Evolutionary conservation across 2,888 invertebrate species (phyloP).

Genomic region (Scelioninae gen. 1): DNA sequence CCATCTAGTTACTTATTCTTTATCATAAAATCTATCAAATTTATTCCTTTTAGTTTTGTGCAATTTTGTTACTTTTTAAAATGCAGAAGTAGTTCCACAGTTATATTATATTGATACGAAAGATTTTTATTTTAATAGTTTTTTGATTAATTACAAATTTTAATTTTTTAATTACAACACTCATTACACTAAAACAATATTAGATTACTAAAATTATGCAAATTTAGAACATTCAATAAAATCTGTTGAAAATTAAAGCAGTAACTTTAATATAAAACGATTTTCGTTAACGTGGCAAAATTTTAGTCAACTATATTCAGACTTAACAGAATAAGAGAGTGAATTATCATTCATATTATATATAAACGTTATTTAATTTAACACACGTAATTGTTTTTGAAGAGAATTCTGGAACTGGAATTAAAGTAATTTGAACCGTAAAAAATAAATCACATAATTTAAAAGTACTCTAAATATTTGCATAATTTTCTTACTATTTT

Average conservation of each 20-base stretch:
- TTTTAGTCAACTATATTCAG: neutral
- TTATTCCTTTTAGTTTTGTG: neutral
- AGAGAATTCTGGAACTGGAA: too few relatives aligned
- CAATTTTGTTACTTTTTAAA: too few relatives aligned
- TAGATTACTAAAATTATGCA: neutral
- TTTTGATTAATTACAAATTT: too few relatives aligned
- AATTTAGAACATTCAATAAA: neutral
- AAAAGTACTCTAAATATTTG: neutral
- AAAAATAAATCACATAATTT: too few relatives aligned
- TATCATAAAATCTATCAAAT: neutral
- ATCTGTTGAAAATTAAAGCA: neutral
- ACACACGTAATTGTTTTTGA: neutral
- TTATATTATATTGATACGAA: too few relatives aligned
- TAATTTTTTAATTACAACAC: neutral
- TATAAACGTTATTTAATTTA: neutral
- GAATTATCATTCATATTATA: neutral
- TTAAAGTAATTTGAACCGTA: too few relatives aligned
- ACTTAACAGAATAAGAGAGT: neutral
- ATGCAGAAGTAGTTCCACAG: too few relatives aligned
- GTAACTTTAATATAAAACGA: neutral
- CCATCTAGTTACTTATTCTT: neutral
- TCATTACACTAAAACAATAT: neutral
- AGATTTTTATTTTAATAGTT: too few relatives aligned
- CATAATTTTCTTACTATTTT: neutral
- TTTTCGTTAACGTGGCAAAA: neutral